Evolutionary conservation across 2,888 invertebrate genomes (phyloP).

Genomic region (Tipula confusa): DNA sequence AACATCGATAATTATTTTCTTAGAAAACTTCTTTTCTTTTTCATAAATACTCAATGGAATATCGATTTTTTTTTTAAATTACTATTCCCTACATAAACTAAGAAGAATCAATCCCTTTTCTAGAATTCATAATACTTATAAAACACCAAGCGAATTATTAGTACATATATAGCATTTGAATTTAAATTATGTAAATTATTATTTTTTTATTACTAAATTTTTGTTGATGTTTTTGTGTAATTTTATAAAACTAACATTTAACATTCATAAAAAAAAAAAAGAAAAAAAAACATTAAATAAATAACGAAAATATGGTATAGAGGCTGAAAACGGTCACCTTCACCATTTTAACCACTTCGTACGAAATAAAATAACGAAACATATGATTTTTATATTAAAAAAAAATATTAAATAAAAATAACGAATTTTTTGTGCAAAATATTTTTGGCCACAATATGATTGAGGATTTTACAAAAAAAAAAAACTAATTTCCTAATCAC

Average conservation of each 20-base stretch:
- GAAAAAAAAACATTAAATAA: background rate
- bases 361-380: background rate
- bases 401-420: background rate
- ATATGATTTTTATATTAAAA: background rate
- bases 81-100: background rate
- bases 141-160: background rate
- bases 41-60: background rate
- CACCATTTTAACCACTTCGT: too few relatives aligned
- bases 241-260: constrained; percentile 7
- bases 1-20: background rate
- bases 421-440: background rate
- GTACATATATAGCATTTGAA: background rate
- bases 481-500: background rate
- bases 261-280: background rate
- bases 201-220: background rate
- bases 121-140: background rate
- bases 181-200: background rate
- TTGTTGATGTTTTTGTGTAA: background rate
- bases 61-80: background rate
- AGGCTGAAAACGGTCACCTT: too few relatives aligned
- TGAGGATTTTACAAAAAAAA: background rate
- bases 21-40: background rate
- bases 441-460: constrained; percentile 1
- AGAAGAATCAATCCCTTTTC: background rate
- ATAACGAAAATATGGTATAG: too few relatives aligned